Evolutionary conservation across 1,140 invertebrate genomes (phyloP).

Genomic region (Pseudomyrmex dendroicus): DNA sequence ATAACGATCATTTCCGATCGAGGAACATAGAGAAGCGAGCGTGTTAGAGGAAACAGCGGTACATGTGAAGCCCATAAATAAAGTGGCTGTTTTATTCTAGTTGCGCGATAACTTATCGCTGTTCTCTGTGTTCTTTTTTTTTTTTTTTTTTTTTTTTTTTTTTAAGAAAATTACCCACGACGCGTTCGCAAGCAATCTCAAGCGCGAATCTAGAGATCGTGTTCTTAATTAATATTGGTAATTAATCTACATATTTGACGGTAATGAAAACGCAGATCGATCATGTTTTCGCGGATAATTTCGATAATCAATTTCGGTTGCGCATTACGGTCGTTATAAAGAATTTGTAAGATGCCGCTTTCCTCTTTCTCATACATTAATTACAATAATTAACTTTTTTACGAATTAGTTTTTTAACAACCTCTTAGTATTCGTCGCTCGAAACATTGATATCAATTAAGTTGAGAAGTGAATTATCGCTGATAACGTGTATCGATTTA

Average conservation of each 20-base stretch:
- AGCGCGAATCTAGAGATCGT: not conserved
- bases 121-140: not conserved
- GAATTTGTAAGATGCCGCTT: not conserved
- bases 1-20: constrained; percentile 38
- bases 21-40: constrained; percentile 11
- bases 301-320: not conserved
- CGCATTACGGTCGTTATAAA: not conserved
- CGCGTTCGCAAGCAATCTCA: constrained; percentile 10
- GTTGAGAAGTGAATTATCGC: constrained; percentile 8
- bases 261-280: not conserved
- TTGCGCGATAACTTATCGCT: constrained; percentile 18
- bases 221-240: not conserved
- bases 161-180: constrained; percentile 6
- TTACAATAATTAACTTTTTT: constrained; percentile 2
- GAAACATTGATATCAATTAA: constrained; percentile 8
- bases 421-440: not conserved
- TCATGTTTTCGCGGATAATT: not conserved
- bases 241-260: not conserved
- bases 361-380: not conserved
- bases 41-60: constrained; percentile 19
- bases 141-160: constrained; percentile 7
- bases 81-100: not conserved
- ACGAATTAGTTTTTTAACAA: constrained; percentile 16
- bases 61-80: constrained; percentile 31
- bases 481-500: constrained; percentile 44